phyloP scores from a whole-genome alignment of 2,797 vertebrate genomes.

The Prionace glauca region DNA sequence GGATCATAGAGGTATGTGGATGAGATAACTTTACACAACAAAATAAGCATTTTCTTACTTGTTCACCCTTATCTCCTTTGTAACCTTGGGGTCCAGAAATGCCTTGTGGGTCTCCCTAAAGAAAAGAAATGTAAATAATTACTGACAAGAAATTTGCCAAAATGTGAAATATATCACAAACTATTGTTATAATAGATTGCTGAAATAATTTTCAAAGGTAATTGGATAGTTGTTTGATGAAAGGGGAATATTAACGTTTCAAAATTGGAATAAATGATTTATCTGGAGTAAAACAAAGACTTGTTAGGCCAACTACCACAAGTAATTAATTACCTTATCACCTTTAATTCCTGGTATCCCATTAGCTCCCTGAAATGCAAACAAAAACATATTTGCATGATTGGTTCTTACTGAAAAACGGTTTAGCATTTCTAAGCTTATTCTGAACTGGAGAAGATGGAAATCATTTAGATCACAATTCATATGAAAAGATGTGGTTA shows the following conservation, averaged over 20 bases:
- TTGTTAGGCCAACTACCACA: background rate
- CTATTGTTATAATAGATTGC: background rate
- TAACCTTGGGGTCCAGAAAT: slow-evolving; percentile 72
- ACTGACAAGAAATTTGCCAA: background rate
- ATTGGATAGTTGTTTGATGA: background rate
- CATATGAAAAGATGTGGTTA: background rate
- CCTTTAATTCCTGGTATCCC: slow-evolving; percentile 69
- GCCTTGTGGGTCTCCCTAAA: slow-evolving; percentile 66
- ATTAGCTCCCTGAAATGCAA: slow-evolving; percentile 62
- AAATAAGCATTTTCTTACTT: slow-evolving; percentile 53
- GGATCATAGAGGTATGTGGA: background rate
- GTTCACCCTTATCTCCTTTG: slow-evolving; percentile 75
- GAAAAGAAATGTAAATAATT: background rate
- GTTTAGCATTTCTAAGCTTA: background rate
- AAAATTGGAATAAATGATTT: background rate
- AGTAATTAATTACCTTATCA: slow-evolving; percentile 72
- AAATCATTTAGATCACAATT: background rate
- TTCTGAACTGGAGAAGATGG: background rate
- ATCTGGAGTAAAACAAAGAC: background rate
- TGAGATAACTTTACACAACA: background rate
- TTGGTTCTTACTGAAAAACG: background rate
- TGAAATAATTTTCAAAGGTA: background rate
- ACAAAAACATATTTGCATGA: background rate
- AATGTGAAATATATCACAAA: background rate
- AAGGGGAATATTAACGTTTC: background rate